phyloP scores from a whole-genome alignment of 1,140 invertebrate genomes.

The Neodiprion virginianus region DNA sequence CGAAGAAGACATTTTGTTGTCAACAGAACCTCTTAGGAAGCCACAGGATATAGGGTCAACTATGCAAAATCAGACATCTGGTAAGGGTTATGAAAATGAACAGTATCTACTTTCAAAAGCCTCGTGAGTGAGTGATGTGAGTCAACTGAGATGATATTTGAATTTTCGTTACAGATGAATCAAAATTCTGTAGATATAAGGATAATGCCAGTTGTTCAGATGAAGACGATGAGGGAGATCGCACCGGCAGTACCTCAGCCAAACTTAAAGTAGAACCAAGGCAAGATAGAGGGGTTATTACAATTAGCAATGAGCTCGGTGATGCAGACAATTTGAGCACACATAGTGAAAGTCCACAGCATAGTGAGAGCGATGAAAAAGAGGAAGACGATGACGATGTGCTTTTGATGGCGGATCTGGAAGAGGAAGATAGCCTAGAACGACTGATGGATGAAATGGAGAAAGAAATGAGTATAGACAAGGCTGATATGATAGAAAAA shows the following conservation, averaged over 20 bases:
- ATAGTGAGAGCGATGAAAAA: slow-evolving; percentile 31
- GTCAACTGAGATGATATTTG: neutral
- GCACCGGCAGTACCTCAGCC: neutral
- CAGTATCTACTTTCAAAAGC: neutral
- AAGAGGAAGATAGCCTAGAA: slow-evolving; percentile 56
- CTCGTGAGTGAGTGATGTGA: neutral
- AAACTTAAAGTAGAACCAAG: slow-evolving; percentile 24
- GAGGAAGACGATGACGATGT: slow-evolving; percentile 56
- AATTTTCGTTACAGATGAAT: slow-evolving; percentile 35
- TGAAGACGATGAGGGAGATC: slow-evolving; percentile 44
- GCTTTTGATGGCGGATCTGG: slow-evolving; percentile 54
- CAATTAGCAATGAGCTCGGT: slow-evolving; percentile 25
- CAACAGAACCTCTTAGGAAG: slow-evolving; percentile 7
- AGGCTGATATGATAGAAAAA: slow-evolving; percentile 40
- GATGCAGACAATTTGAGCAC: slow-evolving; percentile 35
- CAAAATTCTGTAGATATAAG: slow-evolving; percentile 54
- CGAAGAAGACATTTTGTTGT: slow-evolving; percentile 36
- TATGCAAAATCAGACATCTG: neutral
- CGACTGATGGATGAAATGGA: slow-evolving; percentile 59
- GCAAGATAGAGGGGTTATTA: slow-evolving; percentile 21
- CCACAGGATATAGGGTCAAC: neutral
- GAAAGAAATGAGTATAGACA: slow-evolving; percentile 48
- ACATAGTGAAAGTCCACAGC: slow-evolving; percentile 21
- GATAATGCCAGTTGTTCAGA: slow-evolving; percentile 50
- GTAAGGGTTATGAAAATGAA: slow-evolving; percentile 13